Base-by-base conservation (phyloP, 1,140 invertebrate species). In the Drosophila seguyi region DNA sequence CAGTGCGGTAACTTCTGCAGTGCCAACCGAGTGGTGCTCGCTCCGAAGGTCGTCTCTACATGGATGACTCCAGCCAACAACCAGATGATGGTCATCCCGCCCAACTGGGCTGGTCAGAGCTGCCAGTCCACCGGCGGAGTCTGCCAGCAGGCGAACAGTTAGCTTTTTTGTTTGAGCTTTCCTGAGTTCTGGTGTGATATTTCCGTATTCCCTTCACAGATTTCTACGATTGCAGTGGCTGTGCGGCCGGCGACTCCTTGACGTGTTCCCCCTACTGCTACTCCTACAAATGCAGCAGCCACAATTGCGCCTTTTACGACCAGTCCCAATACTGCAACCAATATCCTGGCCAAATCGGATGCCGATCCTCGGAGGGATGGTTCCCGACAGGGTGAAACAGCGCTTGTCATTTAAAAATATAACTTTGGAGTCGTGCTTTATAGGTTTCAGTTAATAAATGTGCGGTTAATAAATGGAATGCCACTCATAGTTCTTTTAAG, bases 241-340 rank as follows among this genome's bases (percentile, higher is more conserved):
- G 90, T 62, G 60, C 72, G 0, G 4, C 5, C 6, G 65, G 77
- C 13, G 3, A 42, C 16, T 29, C 52, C 27, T 6, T 25, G n/a
- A 29, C 48, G 27, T 91, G 85, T 25, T 86, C 90, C 11, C 38
- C 67, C n/a, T 91, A 91, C 39, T 91, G 90, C 45, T 86, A 84
- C 34, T 66, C 53, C 4, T 91, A 81, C 39, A 68, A 47, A 2
- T 91, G 90, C 55, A 71, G 56, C 48, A 59, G 57, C 29, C 74
- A 68, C 53, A 82, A 48, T 16, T 91, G 88, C 3, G 63, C 47
- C 29, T 91, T 56, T 45, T 81, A 81, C 7, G 85, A 90, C 42
- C 90, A 86, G 56, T 18, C 56, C 6, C 20, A 72, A 14, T 91
- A 83, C 52, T 91, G 90, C 42, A 31, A 41, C n/a, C 58, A 76